These are phyloP conservation scores for Endomychus coccineus DNA, from an alignment of 2,888 invertebrate species.

Conservation along the genomic window DNA sequence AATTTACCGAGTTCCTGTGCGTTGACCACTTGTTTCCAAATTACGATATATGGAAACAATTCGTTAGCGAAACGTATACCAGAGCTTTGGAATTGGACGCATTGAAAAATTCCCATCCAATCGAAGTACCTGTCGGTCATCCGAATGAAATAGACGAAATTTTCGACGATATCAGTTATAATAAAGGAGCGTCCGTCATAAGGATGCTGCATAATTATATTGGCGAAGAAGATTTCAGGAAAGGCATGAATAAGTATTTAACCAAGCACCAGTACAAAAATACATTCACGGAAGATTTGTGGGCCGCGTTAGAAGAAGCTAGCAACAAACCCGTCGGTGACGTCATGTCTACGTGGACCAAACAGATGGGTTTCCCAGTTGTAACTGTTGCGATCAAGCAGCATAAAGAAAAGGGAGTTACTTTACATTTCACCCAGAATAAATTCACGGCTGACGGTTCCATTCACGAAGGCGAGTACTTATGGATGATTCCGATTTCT, in stretches of 20 bases:
- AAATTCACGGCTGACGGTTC: conserved; percentile 85
- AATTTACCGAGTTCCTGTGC: conserved; percentile 92
- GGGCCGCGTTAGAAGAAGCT: conserved; percentile 81
- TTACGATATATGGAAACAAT: conserved; percentile 95
- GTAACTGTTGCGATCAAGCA: conserved; percentile 53
- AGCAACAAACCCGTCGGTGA: conserved; percentile 83
- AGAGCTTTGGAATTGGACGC: conserved; percentile 81
- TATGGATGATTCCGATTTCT: conserved; percentile 87
- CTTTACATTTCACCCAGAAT: conserved; percentile 57
- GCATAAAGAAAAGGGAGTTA: conserved; percentile 53
- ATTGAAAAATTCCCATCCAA: conserved; percentile 89
- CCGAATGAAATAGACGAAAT: conserved; percentile 96
- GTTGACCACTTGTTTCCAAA: conserved; percentile 89
- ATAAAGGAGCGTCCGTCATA: conserved; percentile 91
- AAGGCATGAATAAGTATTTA: conserved; percentile 87
- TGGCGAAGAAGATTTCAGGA: conserved; percentile 85
- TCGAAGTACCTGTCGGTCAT: conserved; percentile 90
- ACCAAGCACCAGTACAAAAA: conserved; percentile 83
- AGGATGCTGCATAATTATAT: conserved; percentile 86
- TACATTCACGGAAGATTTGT: conserved; percentile 88
- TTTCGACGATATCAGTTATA: conserved; percentile 95
- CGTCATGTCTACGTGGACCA: conserved; percentile 97
- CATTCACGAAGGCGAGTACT: conserved; percentile 50
- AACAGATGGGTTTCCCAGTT: conserved; percentile 95
- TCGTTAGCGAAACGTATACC: conserved; percentile 82